Percentiles rank a stretch among this genome's conserved stretches.
Conservation (phyloP, 2,113 vertebrate genomes). For the Mirounga angustirostris region DNA sequence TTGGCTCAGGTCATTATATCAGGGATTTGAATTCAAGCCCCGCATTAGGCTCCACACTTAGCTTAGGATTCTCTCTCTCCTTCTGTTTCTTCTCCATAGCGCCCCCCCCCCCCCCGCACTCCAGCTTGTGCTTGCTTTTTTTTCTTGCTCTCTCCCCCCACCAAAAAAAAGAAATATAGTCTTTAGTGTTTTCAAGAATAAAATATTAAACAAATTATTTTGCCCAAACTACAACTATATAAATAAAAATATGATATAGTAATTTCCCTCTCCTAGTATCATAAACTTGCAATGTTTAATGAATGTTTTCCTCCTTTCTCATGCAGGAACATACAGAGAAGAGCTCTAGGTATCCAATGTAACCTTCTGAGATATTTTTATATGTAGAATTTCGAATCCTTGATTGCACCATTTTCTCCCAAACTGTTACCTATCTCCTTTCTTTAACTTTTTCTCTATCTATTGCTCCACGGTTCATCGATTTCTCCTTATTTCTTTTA, state of each 20-base stretch:
- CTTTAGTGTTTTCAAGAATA: neutral
- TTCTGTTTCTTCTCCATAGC: neutral
- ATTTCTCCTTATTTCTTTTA: neutral
- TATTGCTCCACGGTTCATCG: neutral
- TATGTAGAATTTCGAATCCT: neutral
- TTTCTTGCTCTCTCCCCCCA: neutral
- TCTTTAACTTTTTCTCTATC: neutral
- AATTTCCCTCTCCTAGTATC: neutral
- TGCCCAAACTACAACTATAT: neutral
- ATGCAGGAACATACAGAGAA: neutral
- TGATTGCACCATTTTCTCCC: neutral
- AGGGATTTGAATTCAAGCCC: neutral
- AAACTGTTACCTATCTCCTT: neutral
- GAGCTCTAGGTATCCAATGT: neutral
- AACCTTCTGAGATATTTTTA: constrained; percentile 1
- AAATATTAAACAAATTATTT: neutral
- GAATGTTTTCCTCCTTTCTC: neutral
- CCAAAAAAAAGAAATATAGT: neutral
- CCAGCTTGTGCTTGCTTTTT: neutral
- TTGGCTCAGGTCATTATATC: neutral
- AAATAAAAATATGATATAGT: neutral
- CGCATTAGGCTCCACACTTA: neutral
- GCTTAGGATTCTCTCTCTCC: neutral
- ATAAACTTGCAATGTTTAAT: neutral
- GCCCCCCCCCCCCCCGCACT: too few relatives aligned